Base-by-base conservation (phyloP, 1,140 invertebrate species). In the Drosophila eugracilis region DNA sequence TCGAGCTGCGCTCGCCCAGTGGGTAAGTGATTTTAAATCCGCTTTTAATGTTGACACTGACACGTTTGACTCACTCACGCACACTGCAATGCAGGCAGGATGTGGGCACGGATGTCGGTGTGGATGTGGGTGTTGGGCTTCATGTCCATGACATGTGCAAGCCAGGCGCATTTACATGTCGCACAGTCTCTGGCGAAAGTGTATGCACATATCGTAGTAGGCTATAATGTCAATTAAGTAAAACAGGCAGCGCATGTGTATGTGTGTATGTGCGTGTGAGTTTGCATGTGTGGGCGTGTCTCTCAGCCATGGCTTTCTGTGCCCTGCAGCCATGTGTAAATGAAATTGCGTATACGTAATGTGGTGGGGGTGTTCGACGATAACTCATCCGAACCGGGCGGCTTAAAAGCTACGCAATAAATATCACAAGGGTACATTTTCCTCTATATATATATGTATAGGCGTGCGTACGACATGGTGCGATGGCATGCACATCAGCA, bases 11-110 rank as follows among this genome's bases (percentile, higher is more conserved):
- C 21, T 24, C 26, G 55, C 45, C 60, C 14, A 44, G 58, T 59
- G 73, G 63, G 77, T 78, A 75, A 89, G 85, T 89, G 84, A 89
- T 89, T 89, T 89, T 90, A 90, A 90, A 90, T 90, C 88, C 88
- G 88, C 88, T 90, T 89, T 90, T 88, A 90, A 90, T 90, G 88
- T 90, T 90, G 88, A 90, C 88, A 90, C 83, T 80, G 83, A 89
- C 88, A 88, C 86, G 77, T 76, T 73, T 78, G 80, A 55, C 62
- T 47, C 15, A 26, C 15, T 34, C 15, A 26, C 15, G 36, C 39
- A 37, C 15, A 34, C 14, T 24, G 28, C 49, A 17, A 14, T 30
- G 48, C 48, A 21, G 36, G 42, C 42, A 41, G 30, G 10, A 12
- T 32, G 30, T 32, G 30, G 14, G 15, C 17, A 10, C n/a, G 39